Percentiles rank a stretch among this genome's conserved stretches.
phyloP scores from a whole-genome alignment of 2,888 invertebrate genomes.

The Pachycephus smyrnensis region DNA sequence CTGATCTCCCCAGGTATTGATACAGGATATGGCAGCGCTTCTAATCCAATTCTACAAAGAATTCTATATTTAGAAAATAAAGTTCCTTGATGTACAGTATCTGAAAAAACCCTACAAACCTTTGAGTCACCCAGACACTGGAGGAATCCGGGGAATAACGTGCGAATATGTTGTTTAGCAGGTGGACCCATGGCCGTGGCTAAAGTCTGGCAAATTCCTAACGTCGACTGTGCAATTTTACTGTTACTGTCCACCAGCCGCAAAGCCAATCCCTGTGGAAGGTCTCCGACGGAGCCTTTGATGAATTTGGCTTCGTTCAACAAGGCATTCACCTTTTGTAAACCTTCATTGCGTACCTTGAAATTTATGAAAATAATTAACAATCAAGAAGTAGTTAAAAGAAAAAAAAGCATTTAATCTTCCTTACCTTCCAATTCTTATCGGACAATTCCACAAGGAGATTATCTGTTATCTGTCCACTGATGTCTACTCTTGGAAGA shows the following conservation, averaged over 20 bases:
- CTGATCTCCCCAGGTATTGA: conserved; percentile 87
- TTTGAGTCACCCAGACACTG: conserved; percentile 76
- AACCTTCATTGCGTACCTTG: conserved; percentile 68
- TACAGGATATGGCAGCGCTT: conserved; percentile 82
- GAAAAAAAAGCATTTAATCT: neutral
- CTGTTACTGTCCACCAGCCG: conserved; percentile 92
- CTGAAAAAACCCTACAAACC: conserved; percentile 67
- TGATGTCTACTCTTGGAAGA: conserved; percentile 84
- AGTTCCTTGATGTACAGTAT: neutral
- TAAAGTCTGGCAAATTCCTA: conserved; percentile 85
- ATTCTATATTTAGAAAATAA: neutral
- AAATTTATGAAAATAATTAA: neutral
- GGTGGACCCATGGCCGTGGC: conserved; percentile 86
- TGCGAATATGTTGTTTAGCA: conserved; percentile 82
- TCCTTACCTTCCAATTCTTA: conserved; percentile 90
- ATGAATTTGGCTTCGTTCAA: conserved; percentile 84
- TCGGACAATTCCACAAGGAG: conserved; percentile 85
- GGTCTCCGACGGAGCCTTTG: conserved; percentile 84
- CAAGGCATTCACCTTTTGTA: conserved; percentile 75
- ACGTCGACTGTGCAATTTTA: conserved; percentile 86
- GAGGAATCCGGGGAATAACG: conserved; percentile 87
- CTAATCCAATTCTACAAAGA: conserved; percentile 82
- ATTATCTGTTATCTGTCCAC: conserved; percentile 83
- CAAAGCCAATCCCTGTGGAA: conserved; percentile 82
- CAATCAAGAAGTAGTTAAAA: neutral